Conservation (phyloP, 2,888 invertebrate genomes). For the Liopterus haemorrhoidalis region DNA sequence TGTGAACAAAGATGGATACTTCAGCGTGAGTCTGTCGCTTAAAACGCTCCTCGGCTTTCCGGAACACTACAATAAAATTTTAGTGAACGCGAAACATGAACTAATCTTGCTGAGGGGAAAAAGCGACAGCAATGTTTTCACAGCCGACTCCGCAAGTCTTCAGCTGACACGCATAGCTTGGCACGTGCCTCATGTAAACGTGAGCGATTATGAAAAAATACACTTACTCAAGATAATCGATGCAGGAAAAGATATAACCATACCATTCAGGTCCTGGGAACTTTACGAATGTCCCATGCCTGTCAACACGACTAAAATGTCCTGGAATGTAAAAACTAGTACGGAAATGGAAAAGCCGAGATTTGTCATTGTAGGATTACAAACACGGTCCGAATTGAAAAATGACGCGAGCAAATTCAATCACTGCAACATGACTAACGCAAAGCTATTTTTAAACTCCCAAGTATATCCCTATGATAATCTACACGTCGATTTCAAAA, state of each 20-base stretch:
- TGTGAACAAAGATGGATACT: not conserved
- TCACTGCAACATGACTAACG: conserved; percentile 36
- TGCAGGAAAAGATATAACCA: conserved; percentile 9
- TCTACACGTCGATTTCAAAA: conserved; percentile 35
- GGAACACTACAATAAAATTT: conserved; percentile 39
- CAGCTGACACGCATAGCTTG: conserved; percentile 28
- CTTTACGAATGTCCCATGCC: conserved; percentile 39
- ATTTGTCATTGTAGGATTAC: conserved; percentile 40
- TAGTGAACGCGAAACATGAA: conserved; percentile 41
- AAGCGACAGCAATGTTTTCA: not conserved
- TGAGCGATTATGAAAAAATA: conserved; percentile 34
- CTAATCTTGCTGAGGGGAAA: not conserved
- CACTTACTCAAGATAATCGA: conserved; percentile 25
- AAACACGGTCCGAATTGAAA: conserved; percentile 39
- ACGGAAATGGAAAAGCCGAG: conserved; percentile 39
- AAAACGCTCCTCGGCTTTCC: conserved; percentile 37
- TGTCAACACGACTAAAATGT: conserved; percentile 35
- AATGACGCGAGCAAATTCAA: conserved; percentile 27
- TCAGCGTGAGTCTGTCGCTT: conserved; percentile 28
- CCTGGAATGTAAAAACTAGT: conserved; percentile 37
- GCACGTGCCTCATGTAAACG: conserved; percentile 24
- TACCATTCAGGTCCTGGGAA: conserved; percentile 39
- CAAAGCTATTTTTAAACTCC: conserved; percentile 40
- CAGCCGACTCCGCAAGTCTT: conserved; percentile 7
- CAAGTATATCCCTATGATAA: conserved; percentile 39